Evolutionary conservation across 2,888 invertebrate genomes (phyloP), one percentile per base, ranked within the genome.

Genomic region (Incurvaria masculella): DNA sequence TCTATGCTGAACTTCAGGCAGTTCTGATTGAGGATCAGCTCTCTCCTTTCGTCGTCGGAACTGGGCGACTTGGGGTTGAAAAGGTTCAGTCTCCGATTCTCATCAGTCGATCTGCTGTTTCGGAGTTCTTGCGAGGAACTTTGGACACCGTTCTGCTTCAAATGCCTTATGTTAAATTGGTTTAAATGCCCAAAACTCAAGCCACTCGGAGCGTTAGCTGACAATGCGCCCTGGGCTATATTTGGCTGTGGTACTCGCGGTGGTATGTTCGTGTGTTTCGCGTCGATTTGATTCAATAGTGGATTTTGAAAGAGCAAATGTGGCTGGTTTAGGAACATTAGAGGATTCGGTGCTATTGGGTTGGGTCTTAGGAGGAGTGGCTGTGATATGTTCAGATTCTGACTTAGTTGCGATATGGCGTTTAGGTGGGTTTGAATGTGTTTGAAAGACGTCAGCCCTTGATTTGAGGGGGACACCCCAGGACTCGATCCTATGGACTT

Each of bases 1-100:
- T 89, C 90, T 63, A 94, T 91, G 61, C 91, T 91, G 72, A 92
- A 93, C 57, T 89, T 87, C 23, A 93, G 66, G 56, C 82, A 81
- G 43, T 75, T 75, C 52, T 84, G 84, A 52, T 83, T 81, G 2
- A 72, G 54, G 0, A 76, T 73, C 10, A 68, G 70, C 49, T 78
- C 73, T 14, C 72, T 66, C 2, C 62, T 68, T 0, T 71, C 69
- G 14, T 73, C 73, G 20, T 51, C 49, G 33, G 72, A 65, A 1
- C 71, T 71, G 0, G 72, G 69, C 0, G 74, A 72, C 52, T 73
- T 74, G 0, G 72, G 72, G 2, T 63, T 60, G 44, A 59, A 56
- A 23, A 61, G 63, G 11, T 69, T 64, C 19, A 64, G 50, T 49
- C 71, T 61, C 51, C 73, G 59, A 14, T 72, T 72, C 38, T 76